phyloP scores from a whole-genome alignment of 2,113 vertebrate species.

The Octodon degus region DNA sequence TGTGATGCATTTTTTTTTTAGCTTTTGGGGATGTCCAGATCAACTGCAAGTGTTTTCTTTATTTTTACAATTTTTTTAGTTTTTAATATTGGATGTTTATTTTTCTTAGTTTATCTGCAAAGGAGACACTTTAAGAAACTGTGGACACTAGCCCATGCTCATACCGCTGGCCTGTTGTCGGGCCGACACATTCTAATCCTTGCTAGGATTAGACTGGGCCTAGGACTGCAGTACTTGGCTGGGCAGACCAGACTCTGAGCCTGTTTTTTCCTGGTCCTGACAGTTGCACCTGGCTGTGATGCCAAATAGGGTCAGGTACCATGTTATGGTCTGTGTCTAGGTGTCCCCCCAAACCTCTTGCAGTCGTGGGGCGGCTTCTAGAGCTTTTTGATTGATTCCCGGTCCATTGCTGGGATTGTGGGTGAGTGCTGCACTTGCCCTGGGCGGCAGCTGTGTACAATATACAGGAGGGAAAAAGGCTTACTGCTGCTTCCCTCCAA shows the following conservation, averaged over 20 bases:
- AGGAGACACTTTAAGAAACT: constrained; percentile 3
- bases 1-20: constrained; percentile 21
- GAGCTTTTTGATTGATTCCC: too few relatives aligned
- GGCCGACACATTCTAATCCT: background rate
- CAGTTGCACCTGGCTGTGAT: background rate
- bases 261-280: background rate
- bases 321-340: too few relatives aligned
- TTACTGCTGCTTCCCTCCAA: too few relatives aligned
- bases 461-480: too few relatives aligned
- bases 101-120: background rate
- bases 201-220: background rate
- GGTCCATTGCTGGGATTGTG: too few relatives aligned
- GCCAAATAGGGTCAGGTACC: background rate
- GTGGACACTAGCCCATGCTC: background rate
- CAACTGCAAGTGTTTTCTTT: background rate
- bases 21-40: background rate
- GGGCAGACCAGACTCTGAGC: background rate
- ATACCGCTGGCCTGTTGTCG: background rate
- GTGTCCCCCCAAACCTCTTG: too few relatives aligned
- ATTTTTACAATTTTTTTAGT: background rate
- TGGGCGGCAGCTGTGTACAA: too few relatives aligned
- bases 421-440: too few relatives aligned
- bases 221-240: background rate
- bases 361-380: too few relatives aligned
- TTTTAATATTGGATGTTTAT: background rate